phyloP scores from a whole-genome alignment of 2,113 vertebrate genomes.

The Ochotona princeps region DNA sequence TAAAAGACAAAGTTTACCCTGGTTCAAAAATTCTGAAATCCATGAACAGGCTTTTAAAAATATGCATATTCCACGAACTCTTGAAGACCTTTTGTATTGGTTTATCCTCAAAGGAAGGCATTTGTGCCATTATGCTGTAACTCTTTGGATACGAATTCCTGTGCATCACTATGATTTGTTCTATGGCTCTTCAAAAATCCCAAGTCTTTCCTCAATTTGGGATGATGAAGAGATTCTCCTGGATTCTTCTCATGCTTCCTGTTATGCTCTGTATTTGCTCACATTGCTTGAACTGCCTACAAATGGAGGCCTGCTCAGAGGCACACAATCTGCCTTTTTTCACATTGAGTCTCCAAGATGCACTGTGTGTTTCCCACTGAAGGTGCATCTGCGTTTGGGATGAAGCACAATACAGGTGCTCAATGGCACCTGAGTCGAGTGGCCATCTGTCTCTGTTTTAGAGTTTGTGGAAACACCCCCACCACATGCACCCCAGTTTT shows the following conservation, averaged over 20 bases:
- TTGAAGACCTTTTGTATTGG: too few species aligned
- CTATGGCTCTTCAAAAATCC: not conserved
- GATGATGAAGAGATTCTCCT: not conserved
- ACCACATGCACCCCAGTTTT: not conserved
- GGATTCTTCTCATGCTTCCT: not conserved
- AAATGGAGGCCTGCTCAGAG: not conserved
- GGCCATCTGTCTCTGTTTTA: not conserved
- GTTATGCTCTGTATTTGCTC: not conserved
- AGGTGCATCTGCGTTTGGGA: not conserved
- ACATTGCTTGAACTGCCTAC: not conserved
- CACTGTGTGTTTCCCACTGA: not conserved
- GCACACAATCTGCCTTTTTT: not conserved
- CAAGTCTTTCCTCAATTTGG: not conserved
- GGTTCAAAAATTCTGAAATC: too few species aligned
- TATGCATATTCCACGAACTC: too few species aligned
- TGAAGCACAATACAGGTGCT: not conserved
- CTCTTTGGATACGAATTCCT: not conserved
- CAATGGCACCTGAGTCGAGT: fast-evolving
- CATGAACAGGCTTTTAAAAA: too few species aligned
- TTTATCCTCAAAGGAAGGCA: not conserved
- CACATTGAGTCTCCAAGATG: not conserved
- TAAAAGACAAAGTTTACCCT: too few species aligned
- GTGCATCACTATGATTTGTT: not conserved
- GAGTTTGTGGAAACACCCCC: not conserved
- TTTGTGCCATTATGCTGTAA: not conserved